Base-by-base conservation (phyloP, 92 coral and sea anemone species). In the Palythoa grandiflora region DNA sequence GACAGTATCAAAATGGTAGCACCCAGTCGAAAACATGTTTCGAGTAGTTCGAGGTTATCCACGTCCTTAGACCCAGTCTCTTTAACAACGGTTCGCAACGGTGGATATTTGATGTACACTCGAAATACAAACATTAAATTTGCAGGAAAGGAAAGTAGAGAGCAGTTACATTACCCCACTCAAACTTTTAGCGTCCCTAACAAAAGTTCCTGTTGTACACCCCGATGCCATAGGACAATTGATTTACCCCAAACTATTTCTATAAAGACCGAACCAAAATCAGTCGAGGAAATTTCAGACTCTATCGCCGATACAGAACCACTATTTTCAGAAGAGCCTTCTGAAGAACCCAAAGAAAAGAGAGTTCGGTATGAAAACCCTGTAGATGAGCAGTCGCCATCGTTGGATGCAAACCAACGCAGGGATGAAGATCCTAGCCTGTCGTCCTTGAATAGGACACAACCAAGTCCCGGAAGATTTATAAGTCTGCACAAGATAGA, bases 291-390 rank as follows among this genome's bases (percentile, higher is more conserved):
- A 6, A 20, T 65, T 50, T 5, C 60, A 14, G 21, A 38, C 52
- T 65, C 74, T 9, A 55, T 53, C 59, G 52, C 28, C 55, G 59
- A 21, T 9, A 44, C 21, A 20, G 61, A 28, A 37, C 86, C 66
- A 17, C 21, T 21, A 12, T n/a, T 75, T 40, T 20, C 86, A 66
- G 61, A 81, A 16, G 35, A 53, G 52, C 20, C 61, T 40, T 19
- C 63, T 65, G 74, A 81, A 81, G 86, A 81, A n/a, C 86, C 86
- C 13, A 47, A 54, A 9, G 44, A 21, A 50, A 81, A 81, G 12
- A 71, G 73, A 9, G 36, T 5, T 44, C 73, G 75, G 14, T 68
- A 19, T 48, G 47, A 81, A 13, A 14, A 11, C 48, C 63, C 86
- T 44, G 17, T 57, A 9, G 13, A 6, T 38, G 72, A 60, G 9